Base-by-base conservation (phyloP, 35 echinoderm and acorn worm species). In the Strongylocentrotus purpuratus region DNA sequence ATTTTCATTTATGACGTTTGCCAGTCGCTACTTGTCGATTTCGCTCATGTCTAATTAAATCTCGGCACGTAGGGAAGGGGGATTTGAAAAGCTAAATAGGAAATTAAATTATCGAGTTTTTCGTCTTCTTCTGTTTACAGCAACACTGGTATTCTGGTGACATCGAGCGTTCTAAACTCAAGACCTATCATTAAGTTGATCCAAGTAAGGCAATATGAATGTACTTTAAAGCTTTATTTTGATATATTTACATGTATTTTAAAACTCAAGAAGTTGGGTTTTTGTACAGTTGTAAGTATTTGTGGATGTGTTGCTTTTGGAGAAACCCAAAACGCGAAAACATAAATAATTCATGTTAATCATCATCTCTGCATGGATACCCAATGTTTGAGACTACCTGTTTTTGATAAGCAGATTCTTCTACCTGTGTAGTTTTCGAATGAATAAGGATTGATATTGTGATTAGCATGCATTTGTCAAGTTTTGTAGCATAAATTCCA, bases 101-200 rank as follows among this genome's bases (percentile, higher is more conserved):
- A 78, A 78, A 78, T 78, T 78, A 78, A 78, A 78, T 78, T 78
- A 78, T 78, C 65, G 65, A 78, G 65, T 78, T 28, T 78, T n/a
- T 8, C 20, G 52, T 59, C 52, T 59, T 78, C 25, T 78, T 78
- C 20, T 7, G 28, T 28, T 5, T 25, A 28, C 0, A 78, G 65
- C 25, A 7, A 7, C 20, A 55, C 65, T 22, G 4, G 28, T 78
- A 78, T 78, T 78, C 18, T 78, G 28, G 65, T 78, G 65, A 78
- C 7, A 28, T n/a, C 22, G 28, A 78, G 65, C 65, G 20, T 78
- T 28, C 65, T 28, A 78, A 78, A 78, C 65, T 25, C 5, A n/a
- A n/a, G 61, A 28, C 18, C 61, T 28, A 3, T 18, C 22, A 25
- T 48, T 48, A 14, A 59, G 52, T 17, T 17, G 52, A 14, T 14